Percentiles rank a stretch among this genome's conserved stretches.
Conservation (phyloP, 2,797 vertebrate genomes). For the Psittacula echo region DNA sequence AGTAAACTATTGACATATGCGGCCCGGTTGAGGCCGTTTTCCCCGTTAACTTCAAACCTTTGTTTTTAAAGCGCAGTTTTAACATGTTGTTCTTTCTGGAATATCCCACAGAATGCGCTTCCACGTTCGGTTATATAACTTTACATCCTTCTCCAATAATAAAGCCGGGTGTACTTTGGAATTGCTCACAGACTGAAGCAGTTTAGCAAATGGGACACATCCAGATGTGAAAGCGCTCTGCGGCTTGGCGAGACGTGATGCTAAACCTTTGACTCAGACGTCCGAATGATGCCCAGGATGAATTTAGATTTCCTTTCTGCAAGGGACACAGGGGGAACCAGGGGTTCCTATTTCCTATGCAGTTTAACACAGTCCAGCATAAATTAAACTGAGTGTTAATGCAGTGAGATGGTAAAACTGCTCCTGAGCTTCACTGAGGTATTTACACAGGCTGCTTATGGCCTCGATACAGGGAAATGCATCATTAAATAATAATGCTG, state of each 20-base stretch:
- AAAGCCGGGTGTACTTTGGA: constrained; percentile 56
- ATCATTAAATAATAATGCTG: not conserved
- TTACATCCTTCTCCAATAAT: constrained; percentile 59
- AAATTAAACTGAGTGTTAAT: not conserved
- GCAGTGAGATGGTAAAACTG: not conserved
- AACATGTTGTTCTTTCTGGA: constrained; percentile 64
- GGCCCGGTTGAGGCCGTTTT: constrained; percentile 38
- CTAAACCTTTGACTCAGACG: constrained; percentile 65
- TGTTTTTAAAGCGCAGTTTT: constrained; percentile 55
- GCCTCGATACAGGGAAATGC: not conserved
- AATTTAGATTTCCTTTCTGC: constrained; percentile 63
- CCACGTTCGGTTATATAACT: constrained; percentile 45
- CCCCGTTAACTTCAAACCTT: constrained; percentile 40
- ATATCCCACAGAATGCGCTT: constrained; percentile 45
- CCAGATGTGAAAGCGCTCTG: constrained; percentile 69
- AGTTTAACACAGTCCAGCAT: not conserved
- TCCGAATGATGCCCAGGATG: constrained; percentile 50
- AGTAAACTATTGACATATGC: constrained; percentile 68
- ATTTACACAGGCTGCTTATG: not conserved
- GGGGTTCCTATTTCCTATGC: not conserved
- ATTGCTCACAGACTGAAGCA: constrained; percentile 61
- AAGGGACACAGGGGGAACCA: not conserved
- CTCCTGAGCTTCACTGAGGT: not conserved
- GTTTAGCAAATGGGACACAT: constrained; percentile 62
- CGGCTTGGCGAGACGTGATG: constrained; percentile 68